Base-by-base conservation (phyloP, 37 sponge, comb jelly and placozoan genomes). In the Spongia lamella region DNA sequence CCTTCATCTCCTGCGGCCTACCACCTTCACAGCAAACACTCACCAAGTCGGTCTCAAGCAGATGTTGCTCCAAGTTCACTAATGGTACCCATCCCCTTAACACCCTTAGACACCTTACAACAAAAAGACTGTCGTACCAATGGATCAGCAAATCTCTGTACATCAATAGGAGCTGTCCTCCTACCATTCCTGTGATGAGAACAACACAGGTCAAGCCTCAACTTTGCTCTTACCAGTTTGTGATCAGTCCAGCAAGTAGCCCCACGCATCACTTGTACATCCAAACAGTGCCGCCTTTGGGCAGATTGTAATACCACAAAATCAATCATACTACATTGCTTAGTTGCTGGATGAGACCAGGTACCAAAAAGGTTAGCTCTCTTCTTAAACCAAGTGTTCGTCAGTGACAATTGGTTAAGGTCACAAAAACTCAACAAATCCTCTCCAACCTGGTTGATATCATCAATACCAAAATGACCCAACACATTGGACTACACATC, bases 351-450 rank as follows among this genome's bases (percentile, higher is more conserved):
- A 26, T 81, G 74, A 29, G n/a, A 39, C 82, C 74, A 73, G 22
- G 73, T 81, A 22, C 66, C 72, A 36, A 60, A 53, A 50, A 72
- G 34, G 38, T 53, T 51, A 27, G 59, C 36, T 66, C 36, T 81
- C 82, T 81, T 81, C 25, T 72, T 30, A 34, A 72, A 81, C 73
- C 82, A 81, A 11, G 82, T 72, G 58, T 57, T 80, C 72, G 70
- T 80, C 30, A 80, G 62, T 70, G 81, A 72, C 14, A 72, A 56
- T 26, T 81, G 65, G 34, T 81, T 81, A 7, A 51, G 6, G 0
- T 73, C 66, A 73, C 82, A 81, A 55, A 81, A 81, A 71, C 70
- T 61, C 38, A 73, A 47, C 54, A 72, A 63, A 38, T 61, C 74
- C 65, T 73, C 65, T 11, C 74, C 82, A 27, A 37, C 70, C 79